Base-by-base conservation (phyloP, 2,888 invertebrate genomes). In the Scaptomyza flava region DNA sequence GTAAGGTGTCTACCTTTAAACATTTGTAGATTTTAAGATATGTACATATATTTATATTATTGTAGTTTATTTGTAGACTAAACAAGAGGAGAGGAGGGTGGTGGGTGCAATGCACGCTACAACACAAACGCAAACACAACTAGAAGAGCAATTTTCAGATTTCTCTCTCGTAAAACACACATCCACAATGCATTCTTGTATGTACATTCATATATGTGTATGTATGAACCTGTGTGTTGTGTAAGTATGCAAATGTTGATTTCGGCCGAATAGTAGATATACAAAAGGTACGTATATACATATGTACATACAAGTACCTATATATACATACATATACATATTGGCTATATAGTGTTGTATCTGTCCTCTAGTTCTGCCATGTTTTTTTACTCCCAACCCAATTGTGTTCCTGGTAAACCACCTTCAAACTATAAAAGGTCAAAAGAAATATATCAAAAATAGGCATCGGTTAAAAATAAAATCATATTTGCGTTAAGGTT, bases 81-180 rank as follows among this genome's bases (percentile, higher is more conserved):
- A 36, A n/a, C 0, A n/a, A n/a, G 11, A 6, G 6, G 36, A n/a
- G n/a, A n/a, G n/a, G n/a, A 36, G 36, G 36, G 11, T 8, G 33
- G 14, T 7, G 11, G 7, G 4, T 31, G 34, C 34, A 34, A 5
- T 9, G 23, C 23, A 23, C 20, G 20, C 23, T n/a, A n/a, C n/a
- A 23, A 23, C 34, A n/a, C 34, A 50, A 27, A 23, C 23, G 23
- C 34, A 34, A 20, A n/a, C 20, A 34, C 50, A 50, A 50, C 34
- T 23, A 50, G 34, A 50, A n/a, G 36, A 12, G n/a, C 34, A 50
- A 50, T 50, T 50, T 36, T 50, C 34, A 50, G 50, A 50, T 50
- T 50, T 36, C 50, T 50, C 50, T 36, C 23, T 34, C 50, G n/a
- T 20, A 33, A 17, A 33, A 17, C 47, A 48, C 47, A 47, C 12